Evolutionary conservation across 1,140 invertebrate species (phyloP).

Genomic region (Formica selysi): DNA sequence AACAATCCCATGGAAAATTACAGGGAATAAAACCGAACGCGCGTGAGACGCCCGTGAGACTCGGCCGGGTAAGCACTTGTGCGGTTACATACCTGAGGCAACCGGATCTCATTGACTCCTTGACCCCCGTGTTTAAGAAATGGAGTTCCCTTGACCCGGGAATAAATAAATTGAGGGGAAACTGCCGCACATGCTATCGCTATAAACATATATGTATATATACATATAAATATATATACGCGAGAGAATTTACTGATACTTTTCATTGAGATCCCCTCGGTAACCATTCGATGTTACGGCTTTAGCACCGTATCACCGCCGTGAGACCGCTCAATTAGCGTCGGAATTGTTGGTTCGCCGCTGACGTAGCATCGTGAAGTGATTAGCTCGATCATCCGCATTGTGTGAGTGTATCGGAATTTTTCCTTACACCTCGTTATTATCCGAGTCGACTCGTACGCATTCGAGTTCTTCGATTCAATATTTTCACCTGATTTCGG

Average conservation of each 20-base stretch:
- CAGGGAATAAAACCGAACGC: conserved; percentile 69
- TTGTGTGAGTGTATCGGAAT: neutral
- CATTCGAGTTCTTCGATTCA: too few relatives aligned
- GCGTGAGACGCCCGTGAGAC: conserved; percentile 68
- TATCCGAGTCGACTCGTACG: too few relatives aligned
- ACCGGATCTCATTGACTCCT: conserved; percentile 78
- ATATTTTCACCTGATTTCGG: too few relatives aligned
- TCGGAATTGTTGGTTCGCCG: conserved; percentile 1
- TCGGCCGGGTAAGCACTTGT: conserved; percentile 65
- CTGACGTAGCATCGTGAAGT: neutral
- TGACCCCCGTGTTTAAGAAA: conserved; percentile 75
- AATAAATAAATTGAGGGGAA: conserved; percentile 76
- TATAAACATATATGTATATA: too few relatives aligned
- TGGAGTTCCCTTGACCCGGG: conserved; percentile 73
- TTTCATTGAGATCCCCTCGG: conserved; percentile 26
- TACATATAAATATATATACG: neutral
- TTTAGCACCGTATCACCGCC: conserved; percentile 28
- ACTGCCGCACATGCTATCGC: conserved; percentile 42
- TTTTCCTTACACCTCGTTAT: neutral
- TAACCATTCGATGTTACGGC: conserved; percentile 35
- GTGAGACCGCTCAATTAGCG: conserved; percentile 54
- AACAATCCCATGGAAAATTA: conserved; percentile 72
- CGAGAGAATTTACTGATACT: conserved; percentile 58
- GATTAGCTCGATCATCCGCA: neutral
- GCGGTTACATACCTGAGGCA: conserved; percentile 75